Evolutionary conservation across 2,113 vertebrate species (phyloP).

Genomic region (Peromyscus polionotus): DNA sequence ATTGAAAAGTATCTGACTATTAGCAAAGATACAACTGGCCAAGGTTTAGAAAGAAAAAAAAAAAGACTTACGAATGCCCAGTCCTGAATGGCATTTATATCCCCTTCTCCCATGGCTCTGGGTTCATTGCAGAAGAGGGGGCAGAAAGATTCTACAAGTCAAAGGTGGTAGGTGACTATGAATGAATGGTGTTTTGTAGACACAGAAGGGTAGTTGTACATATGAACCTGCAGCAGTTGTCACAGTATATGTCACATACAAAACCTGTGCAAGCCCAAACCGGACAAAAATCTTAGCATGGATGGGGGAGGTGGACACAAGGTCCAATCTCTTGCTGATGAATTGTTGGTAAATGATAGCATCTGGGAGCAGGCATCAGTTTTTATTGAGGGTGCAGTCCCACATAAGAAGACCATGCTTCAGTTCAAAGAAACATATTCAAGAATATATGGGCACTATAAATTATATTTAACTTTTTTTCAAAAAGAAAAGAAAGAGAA

Average conservation of each 20-base stretch:
- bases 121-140: too few species aligned
- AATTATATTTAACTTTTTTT: not conserved
- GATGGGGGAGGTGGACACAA: not conserved
- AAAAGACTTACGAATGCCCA: not conserved
- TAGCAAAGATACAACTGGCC: not conserved
- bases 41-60: not conserved
- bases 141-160: rapidly evolving
- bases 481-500: too few species aligned
- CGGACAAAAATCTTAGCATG: not conserved
- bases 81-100: not conserved
- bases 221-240: not conserved
- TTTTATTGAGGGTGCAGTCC: not conserved
- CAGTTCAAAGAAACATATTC: not conserved
- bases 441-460: not conserved
- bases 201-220: not conserved
- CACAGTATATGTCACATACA: not conserved
- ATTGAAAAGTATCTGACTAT: not conserved
- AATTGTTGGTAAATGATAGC: not conserved
- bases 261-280: not conserved
- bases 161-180: not conserved
- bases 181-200: not conserved
- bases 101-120: not conserved
- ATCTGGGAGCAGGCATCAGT: too few species aligned
- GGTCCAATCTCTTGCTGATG: rapidly evolving
- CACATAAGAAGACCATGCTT: not conserved